Conservation (phyloP, 2,888 invertebrate genomes). For the Noctua fimbriata region DNA sequence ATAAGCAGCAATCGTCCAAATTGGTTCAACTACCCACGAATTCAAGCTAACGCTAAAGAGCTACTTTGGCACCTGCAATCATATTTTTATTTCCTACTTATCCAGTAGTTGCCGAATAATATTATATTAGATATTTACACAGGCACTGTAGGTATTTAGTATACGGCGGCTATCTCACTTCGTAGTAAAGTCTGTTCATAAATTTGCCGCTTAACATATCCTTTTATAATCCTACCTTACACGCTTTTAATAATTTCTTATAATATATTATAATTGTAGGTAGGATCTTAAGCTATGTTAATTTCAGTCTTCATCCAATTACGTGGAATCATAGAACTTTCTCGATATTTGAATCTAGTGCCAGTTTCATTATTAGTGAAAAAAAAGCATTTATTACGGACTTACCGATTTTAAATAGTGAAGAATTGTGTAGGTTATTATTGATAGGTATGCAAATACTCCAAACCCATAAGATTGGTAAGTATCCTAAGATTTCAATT, state of each 20-base stretch:
- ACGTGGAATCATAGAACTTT: not conserved
- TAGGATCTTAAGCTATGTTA: not conserved
- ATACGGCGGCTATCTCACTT: not conserved
- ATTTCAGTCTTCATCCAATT: not conserved
- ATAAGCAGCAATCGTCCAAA: conserved; percentile 17
- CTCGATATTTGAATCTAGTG: too few species aligned
- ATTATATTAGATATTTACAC: not conserved
- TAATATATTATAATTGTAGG: not conserved
- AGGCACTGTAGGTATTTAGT: not conserved
- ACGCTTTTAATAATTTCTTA: not conserved
- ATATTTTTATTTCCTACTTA: conserved; percentile 25
- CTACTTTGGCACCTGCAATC: conserved; percentile 23
- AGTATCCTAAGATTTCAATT: not conserved
- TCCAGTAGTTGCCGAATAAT: not conserved
- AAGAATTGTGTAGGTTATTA: not conserved
- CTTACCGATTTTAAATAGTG: conserved; percentile 30
- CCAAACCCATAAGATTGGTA: not conserved
- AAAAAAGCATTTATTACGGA: conserved; percentile 22
- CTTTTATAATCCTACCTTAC: not conserved
- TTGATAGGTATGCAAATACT: not conserved
- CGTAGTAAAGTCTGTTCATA: not conserved
- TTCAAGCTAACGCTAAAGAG: not conserved
- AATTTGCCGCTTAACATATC: not conserved
- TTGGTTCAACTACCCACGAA: conserved; percentile 10
- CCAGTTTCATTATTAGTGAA: conserved; percentile 9